Conservation (phyloP, 2,113 vertebrate species). For the Eudyptes chrysolophus region DNA sequence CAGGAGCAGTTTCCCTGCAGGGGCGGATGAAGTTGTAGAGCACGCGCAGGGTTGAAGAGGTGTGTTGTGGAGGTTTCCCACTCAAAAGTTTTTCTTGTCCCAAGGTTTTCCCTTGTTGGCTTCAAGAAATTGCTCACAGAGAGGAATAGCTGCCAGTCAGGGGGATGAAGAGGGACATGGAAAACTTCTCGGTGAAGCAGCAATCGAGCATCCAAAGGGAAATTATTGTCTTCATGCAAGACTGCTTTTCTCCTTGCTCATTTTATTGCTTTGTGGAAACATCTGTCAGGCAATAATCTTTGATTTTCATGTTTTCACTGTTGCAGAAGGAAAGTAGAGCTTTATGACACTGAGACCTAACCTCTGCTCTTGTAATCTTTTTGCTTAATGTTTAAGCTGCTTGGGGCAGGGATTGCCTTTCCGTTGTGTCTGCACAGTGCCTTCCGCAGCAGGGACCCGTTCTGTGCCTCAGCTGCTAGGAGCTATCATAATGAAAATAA, state of each 20-base stretch:
- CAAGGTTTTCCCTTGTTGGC: background rate
- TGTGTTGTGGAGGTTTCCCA: background rate
- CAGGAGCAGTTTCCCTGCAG: background rate
- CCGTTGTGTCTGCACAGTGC: background rate
- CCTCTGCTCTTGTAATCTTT: background rate
- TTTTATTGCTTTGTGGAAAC: constrained; percentile 41
- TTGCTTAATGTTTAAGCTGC: background rate
- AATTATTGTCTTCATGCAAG: constrained; percentile 23
- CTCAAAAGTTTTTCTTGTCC: background rate
- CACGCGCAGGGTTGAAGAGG: rapidly evolving
- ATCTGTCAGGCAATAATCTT: constrained; percentile 24
- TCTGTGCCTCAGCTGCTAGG: background rate
- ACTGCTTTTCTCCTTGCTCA: background rate
- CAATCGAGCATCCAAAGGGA: background rate
- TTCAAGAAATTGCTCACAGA: background rate
- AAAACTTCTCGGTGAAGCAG: background rate
- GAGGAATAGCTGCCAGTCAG: background rate
- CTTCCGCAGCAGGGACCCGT: background rate
- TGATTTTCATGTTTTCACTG: constrained; percentile 2
- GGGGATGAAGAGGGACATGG: background rate
- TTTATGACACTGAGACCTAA: background rate
- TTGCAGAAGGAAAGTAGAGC: constrained; percentile 4
- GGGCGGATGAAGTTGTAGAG: background rate
- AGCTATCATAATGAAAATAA: constrained; percentile 18
- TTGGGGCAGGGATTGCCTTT: background rate